Conservation (phyloP, 1,140 invertebrate genomes). For the Venustaconcha ellipsiformis region DNA sequence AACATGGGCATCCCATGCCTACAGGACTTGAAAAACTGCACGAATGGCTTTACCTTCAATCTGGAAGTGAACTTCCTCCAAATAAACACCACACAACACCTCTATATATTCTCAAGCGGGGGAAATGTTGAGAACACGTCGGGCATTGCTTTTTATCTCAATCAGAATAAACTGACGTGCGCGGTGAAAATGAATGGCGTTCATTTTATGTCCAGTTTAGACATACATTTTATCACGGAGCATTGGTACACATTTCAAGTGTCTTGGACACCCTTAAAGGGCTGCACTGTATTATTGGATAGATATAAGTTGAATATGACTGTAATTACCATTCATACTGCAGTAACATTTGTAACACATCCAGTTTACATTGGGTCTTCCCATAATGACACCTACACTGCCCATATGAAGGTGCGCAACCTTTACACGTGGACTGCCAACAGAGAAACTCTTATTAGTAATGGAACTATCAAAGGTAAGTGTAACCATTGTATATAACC, state of each 20-base stretch:
- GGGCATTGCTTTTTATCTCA: conserved; percentile 25
- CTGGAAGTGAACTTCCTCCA: conserved; percentile 16
- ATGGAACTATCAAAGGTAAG: conserved; percentile 20
- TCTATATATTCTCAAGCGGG: conserved; percentile 23
- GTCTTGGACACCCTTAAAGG: conserved; percentile 5
- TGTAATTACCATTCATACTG: neutral
- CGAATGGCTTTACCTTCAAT: conserved; percentile 29
- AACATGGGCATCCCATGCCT: conserved; percentile 23
- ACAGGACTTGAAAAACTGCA: conserved; percentile 7
- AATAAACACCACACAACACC: conserved; percentile 10
- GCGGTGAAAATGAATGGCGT: conserved; percentile 9
- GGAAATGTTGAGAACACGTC: conserved; percentile 1
- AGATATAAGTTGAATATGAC: conserved; percentile 9
- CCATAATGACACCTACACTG: conserved; percentile 6
- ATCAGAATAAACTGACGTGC: conserved; percentile 12
- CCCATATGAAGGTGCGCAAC: conserved; percentile 25
- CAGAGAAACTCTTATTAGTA: conserved; percentile 15
- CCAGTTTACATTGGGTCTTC: conserved; percentile 23
- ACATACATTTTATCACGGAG: neutral
- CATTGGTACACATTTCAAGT: conserved; percentile 26
- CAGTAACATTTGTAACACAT: conserved; percentile 4
- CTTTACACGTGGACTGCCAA: conserved; percentile 28
- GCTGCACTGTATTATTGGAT: conserved; percentile 16
- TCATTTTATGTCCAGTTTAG: conserved; percentile 17
- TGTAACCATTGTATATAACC: neutral